A percentile compares a stretch with the other conserved stretches of the same genome.
Evolutionary conservation across 2,888 invertebrate genomes (phyloP).

Genomic region (Eupithecia tripunctaria): DNA sequence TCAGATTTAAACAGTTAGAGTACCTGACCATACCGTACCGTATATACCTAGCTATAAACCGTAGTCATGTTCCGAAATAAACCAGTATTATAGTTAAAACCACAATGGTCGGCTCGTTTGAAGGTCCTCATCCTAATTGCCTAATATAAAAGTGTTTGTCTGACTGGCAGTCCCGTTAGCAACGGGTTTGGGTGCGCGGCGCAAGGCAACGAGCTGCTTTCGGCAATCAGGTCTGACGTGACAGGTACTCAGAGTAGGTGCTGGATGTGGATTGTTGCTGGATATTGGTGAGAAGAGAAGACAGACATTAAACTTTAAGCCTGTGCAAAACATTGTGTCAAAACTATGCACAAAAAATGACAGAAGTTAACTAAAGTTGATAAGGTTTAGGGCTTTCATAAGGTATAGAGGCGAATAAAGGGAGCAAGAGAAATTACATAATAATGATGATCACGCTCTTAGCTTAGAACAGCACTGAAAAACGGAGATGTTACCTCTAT

Average conservation of each 20-base stretch:
- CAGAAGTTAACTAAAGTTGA: no score
- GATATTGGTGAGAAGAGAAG: no score
- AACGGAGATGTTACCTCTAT: no score
- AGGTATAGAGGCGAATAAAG: no score
- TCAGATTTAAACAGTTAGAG: background rate
- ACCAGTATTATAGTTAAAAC: slow-evolving; percentile 22
- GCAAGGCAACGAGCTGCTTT: slow-evolving; percentile 36
- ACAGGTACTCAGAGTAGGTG: slow-evolving; percentile 4
- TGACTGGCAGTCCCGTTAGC: slow-evolving; percentile 67
- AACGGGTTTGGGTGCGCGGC: slow-evolving; percentile 62
- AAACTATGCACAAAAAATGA: no score
- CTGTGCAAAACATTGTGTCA: background rate
- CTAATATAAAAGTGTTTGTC: slow-evolving; percentile 69
- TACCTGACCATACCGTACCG: slow-evolving; percentile 1
- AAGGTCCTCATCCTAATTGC: slow-evolving; percentile 70
- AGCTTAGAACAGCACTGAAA: no score
- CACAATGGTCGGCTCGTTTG: slow-evolving; percentile 55
- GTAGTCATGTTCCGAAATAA: slow-evolving; percentile 12
- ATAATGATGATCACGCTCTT: no score
- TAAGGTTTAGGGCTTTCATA: no score
- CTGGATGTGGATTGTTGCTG: background rate
- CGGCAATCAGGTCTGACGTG: slow-evolving; percentile 14
- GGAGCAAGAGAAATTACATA: no score
- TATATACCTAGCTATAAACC: background rate
- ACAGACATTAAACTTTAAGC: no score